Evolutionary conservation across 2,888 invertebrate species (phyloP), one percentile per base, ranked within the genome.

Genomic region (Drosophila cognata): DNA sequence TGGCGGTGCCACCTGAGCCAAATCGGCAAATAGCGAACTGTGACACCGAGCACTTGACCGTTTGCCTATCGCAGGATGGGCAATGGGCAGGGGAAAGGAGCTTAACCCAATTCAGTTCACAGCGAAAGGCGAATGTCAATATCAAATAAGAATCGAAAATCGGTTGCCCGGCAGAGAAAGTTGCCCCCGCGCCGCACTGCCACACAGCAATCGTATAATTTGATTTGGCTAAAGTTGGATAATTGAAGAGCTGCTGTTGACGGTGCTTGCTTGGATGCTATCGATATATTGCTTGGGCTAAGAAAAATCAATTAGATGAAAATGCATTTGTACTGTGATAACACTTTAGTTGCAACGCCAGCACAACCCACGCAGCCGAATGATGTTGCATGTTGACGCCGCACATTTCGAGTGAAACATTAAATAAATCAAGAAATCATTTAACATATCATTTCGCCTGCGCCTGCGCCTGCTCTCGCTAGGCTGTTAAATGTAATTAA

Each of bases 401-500:
- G 8, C 16, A 21, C 51, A 21, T 68, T 56, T 56, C 63, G 33
- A 18, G 53, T 16, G 13, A 36, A 29, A 29, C 51, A 46, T 21
- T n/a, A 59, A 64, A 31, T 16, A 50, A 70, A 63, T 46, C 41
- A 21, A 29, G n/a, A 52, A 21, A 38, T 11, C 4, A 60, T 10
- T 33, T n/a, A 21, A 5, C 11, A 38, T 13, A 46, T 46, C 21
- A 43, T 43, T 43, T 46, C 7, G 16, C 29, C 28, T 18, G 21
- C 36, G 35, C 25, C 50, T 51, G 50, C 50, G 51, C 29, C 70
- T 55, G 16, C 28, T 41, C 28, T 18, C 61, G 50, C 57, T n/a
- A 36, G 50, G 74, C 50, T 57, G 52, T 76, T 69, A 88, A 88
- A 88, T 88, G 84, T 84, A 84, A 84, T 84, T 84, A 86, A 88